Percentiles rank a stretch among this genome's conserved stretches.
These are phyloP conservation scores for Rhinopomastus cyanomelas DNA, from an alignment of 2,113 vertebrate genomes.

Conservation along the genomic window DNA sequence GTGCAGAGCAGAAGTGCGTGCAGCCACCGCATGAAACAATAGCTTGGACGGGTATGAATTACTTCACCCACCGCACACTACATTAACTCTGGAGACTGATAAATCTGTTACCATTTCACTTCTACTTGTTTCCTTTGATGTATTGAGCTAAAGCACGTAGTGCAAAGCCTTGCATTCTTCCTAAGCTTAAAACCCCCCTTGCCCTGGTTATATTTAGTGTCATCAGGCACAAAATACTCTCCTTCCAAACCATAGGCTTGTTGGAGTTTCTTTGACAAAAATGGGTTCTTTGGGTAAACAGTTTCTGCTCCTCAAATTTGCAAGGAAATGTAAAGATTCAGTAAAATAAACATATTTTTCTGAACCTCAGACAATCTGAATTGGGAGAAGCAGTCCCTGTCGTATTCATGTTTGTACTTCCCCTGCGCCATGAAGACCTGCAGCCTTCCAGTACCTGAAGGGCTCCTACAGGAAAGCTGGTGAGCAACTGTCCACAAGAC, in stretches of 20 bases:
- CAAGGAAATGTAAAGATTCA: neutral
- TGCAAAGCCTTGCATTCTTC: neutral
- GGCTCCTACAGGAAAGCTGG: no score
- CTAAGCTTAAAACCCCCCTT: neutral
- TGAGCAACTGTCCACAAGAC: no score
- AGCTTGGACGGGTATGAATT: neutral
- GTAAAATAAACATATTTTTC: neutral
- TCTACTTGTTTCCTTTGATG: neutral
- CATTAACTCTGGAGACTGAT: neutral
- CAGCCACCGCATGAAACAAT: slow-evolving; percentile 16
- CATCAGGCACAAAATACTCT: neutral
- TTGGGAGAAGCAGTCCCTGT: neutral
- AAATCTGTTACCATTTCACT: neutral
- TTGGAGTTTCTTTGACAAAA: neutral
- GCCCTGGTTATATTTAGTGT: neutral
- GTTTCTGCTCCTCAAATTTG: neutral
- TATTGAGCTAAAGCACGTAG: neutral
- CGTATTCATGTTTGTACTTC: neutral
- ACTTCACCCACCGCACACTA: neutral
- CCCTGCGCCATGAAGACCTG: neutral
- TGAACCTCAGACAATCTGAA: neutral
- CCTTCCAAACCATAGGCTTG: neutral
- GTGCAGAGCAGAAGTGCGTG: neutral
- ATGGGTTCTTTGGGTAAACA: neutral
- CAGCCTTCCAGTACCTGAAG: no score